phyloP scores from a whole-genome alignment of 2,113 vertebrate species.

The Balaeniceps rex region DNA sequence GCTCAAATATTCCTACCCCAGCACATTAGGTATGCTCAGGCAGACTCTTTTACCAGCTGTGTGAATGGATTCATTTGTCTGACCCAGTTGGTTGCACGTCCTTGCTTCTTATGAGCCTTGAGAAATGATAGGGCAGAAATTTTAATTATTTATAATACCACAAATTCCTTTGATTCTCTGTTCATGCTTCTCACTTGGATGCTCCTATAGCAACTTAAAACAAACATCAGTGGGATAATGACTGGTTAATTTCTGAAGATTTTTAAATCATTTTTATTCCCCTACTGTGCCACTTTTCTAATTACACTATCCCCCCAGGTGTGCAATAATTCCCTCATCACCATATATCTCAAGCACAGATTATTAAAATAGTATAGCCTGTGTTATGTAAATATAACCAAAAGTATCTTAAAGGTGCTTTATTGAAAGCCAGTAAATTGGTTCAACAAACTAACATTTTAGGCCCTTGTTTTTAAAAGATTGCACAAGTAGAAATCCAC shows the following conservation, averaged over 20 bases:
- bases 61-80: conserved; percentile 69
- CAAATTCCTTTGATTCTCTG: conserved; percentile 45
- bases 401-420: conserved; percentile 59
- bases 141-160: conserved; percentile 75
- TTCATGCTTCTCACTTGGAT: conserved; percentile 51
- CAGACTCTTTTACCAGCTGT: conserved; percentile 32
- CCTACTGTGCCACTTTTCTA: conserved; percentile 70
- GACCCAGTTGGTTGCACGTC: conserved; percentile 66
- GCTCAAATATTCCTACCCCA: conserved; percentile 58
- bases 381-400: conserved; percentile 54
- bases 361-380: conserved; percentile 71
- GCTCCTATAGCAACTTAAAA: conserved; percentile 63
- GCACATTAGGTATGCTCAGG: conserved; percentile 64
- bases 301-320: conserved; percentile 75
- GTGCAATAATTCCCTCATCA: conserved; percentile 71
- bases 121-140: conserved; percentile 67
- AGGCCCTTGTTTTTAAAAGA: conserved; percentile 34
- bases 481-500: conserved; percentile 1
- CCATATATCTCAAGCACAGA: conserved; percentile 62
- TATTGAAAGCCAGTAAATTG: conserved; percentile 49
- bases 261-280: conserved; percentile 74
- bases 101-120: conserved; percentile 58
- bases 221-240: conserved; percentile 42
- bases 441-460: conserved; percentile 46
- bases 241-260: conserved; percentile 70